Conservation (phyloP, 1,140 invertebrate genomes). For the Sycophila sp. region DNA sequence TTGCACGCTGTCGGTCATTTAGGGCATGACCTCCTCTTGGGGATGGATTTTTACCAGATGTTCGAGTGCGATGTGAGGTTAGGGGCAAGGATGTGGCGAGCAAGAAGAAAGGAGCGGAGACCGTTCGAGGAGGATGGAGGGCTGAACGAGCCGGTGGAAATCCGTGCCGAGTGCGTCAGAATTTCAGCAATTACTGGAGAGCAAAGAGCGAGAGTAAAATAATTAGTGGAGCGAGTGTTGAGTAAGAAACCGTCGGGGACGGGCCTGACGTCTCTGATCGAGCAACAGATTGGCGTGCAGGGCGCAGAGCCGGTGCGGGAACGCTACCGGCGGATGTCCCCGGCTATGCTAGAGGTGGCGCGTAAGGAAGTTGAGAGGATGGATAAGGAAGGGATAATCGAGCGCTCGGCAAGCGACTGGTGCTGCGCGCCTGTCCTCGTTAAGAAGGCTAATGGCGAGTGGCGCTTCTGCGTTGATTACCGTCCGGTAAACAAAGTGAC, state of each 20-base stretch:
- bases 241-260: not conserved
- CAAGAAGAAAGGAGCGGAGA: too few relatives aligned
- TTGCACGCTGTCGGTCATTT: too few relatives aligned
- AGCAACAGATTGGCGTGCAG: slow-evolving; percentile 51
- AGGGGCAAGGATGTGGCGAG: too few relatives aligned
- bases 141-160: too few relatives aligned
- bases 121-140: too few relatives aligned
- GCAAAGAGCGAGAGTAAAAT: too few relatives aligned
- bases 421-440: slow-evolving; percentile 58
- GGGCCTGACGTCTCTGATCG: slow-evolving; percentile 6
- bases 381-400: slow-evolving; percentile 49
- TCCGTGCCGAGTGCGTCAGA: too few relatives aligned
- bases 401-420: slow-evolving; percentile 52
- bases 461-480: slow-evolving; percentile 65
- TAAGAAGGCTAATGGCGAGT: slow-evolving; percentile 59
- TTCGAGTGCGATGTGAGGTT: too few relatives aligned
- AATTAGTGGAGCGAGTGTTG: not conserved
- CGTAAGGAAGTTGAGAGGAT: slow-evolving; percentile 39
- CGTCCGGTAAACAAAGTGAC: slow-evolving; percentile 60
- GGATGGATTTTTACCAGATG: too few relatives aligned
- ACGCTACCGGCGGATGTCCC: slow-evolving; percentile 45
- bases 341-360: slow-evolving; percentile 22
- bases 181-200: too few relatives aligned
- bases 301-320: slow-evolving; percentile 48
- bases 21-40: too few relatives aligned